phyloP scores from a whole-genome alignment of 2,113 vertebrate species.

The Argyrosomus japonicus region DNA sequence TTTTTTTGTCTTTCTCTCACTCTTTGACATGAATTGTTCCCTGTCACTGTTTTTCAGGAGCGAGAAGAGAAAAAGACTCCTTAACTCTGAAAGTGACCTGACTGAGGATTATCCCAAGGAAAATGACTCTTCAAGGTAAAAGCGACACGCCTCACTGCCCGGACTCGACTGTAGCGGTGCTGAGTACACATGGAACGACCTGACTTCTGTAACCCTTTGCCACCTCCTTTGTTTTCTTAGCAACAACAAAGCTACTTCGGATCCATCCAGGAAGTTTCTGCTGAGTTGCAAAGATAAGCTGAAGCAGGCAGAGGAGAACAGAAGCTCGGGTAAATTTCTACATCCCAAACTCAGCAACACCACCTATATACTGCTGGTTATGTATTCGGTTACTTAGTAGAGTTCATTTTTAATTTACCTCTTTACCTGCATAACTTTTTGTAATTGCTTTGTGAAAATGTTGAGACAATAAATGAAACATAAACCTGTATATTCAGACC shows the following conservation, averaged over 20 bases:
- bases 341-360: background rate
- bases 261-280: slow-evolving; percentile 92
- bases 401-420: background rate
- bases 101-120: slow-evolving; percentile 98
- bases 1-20: background rate
- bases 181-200: background rate
- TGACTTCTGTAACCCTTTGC: background rate
- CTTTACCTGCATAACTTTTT: background rate
- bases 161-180: background rate
- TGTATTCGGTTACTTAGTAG: background rate
- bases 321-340: slow-evolving; percentile 85
- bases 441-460: background rate
- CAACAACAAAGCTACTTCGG: slow-evolving; percentile 94
- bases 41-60: slow-evolving; percentile 72
- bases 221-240: slow-evolving; percentile 70
- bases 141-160: background rate
- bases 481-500: background rate
- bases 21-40: background rate
- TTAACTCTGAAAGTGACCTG: slow-evolving; percentile 88
- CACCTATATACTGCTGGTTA: background rate
- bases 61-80: slow-evolving; percentile 93
- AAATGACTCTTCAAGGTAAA: slow-evolving; percentile 96
- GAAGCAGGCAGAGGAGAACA: slow-evolving; percentile 92
- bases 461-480: background rate
- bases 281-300: slow-evolving; percentile 93